Base-by-base conservation (phyloP, 1,140 invertebrate genomes). In the Pemphigus obesinymphae region DNA sequence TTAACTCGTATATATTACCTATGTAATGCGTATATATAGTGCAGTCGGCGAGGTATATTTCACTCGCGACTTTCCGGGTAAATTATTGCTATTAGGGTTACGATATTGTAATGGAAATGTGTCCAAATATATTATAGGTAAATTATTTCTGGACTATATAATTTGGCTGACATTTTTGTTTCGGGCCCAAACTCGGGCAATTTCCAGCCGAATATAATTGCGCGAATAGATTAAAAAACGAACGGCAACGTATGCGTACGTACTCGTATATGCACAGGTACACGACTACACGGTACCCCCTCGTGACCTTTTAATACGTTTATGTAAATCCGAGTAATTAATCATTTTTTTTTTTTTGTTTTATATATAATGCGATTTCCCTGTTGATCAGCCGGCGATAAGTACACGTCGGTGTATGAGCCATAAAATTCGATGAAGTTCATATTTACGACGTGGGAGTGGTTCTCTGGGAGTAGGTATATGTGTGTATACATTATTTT, bases 311-410 rank as follows among this genome's bases (percentile, higher is more conserved):
- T 80, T 80, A 80, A 80, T 80, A 80, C 55, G 76, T 80, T 80
- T 80, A 80, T 80, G 76, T 80, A 80, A 80, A 80, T 80, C 53
- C 76, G 55, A 80, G 76, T 80, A 80, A 80, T 80, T 80, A 80
- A 80, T 80, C 76, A 80, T 80, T 80, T 80, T 80, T 80, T n/a
- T n/a, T n/a, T n/a, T n/a, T n/a, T n/a, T n/a, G n/a, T n/a, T n/a
- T n/a, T n/a, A n/a, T n/a, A n/a, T n/a, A 80, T 80, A 80, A 80
- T 80, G 76, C 76, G 76, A 80, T 80, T 80, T 80, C 76, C 23
- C 76, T 80, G 76, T 80, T 80, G 76, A 80, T 80, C 76, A 55
- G 34, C 37, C 37, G 37, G 76, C 76, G 76, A 80, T 80, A 73
- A 80, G 76, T 78, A 37, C 53, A 61, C 53, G 50, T 80, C 76